Conservation (phyloP, 1,140 invertebrate species). For the Pinna nobilis region DNA sequence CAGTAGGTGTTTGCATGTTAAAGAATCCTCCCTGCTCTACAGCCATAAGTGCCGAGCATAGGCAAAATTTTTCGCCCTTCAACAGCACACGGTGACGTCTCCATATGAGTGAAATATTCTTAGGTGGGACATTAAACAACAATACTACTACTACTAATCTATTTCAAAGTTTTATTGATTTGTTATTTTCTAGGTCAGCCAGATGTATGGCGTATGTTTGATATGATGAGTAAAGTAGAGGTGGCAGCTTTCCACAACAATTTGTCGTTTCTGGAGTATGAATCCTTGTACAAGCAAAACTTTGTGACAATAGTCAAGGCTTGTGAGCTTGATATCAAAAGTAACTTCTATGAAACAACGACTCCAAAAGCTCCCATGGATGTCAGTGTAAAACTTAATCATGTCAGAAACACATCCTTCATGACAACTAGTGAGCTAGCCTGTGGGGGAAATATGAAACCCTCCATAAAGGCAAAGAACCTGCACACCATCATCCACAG, state of each 20-base stretch:
- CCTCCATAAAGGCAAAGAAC: constrained; percentile 49
- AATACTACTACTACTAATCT: not conserved
- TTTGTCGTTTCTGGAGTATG: constrained; percentile 51
- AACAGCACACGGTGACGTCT: too few relatives aligned
- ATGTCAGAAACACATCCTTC: constrained; percentile 55
- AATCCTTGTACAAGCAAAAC: constrained; percentile 41
- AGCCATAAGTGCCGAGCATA: too few relatives aligned
- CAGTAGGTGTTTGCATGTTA: too few relatives aligned
- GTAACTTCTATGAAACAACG: constrained; percentile 55
- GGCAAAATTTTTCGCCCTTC: too few relatives aligned
- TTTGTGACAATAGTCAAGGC: constrained; percentile 52
- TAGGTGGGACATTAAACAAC: not conserved
- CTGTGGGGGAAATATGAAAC: constrained; percentile 54
- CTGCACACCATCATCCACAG: constrained; percentile 48
- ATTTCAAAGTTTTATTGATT: not conserved
- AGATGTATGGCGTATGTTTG: constrained; percentile 56
- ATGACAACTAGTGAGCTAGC: constrained; percentile 46
- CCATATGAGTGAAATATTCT: too few relatives aligned
- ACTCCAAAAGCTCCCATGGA: constrained; percentile 60
- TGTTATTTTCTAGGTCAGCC: constrained; percentile 51
- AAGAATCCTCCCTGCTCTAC: too few relatives aligned
- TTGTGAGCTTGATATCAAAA: constrained; percentile 52
- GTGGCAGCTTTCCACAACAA: constrained; percentile 53
- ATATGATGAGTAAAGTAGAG: constrained; percentile 60
- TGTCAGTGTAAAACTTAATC: constrained; percentile 41